phyloP scores from a whole-genome alignment of 1,140 invertebrate genomes.

The Sweltsa coloradensis region DNA sequence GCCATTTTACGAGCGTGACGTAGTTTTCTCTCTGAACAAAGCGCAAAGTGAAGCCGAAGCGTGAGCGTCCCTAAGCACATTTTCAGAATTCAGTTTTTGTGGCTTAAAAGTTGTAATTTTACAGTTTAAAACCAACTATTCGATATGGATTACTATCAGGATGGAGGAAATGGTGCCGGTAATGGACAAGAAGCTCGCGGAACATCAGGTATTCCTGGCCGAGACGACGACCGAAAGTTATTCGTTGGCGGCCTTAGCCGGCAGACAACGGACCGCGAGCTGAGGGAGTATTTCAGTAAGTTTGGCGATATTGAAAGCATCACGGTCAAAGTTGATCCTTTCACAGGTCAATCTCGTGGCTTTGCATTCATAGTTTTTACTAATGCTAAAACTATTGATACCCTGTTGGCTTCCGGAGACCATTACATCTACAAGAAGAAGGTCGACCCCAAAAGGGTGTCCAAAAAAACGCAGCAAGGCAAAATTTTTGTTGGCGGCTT shows the following conservation, averaged over 20 bases:
- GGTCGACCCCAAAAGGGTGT: slow-evolving; percentile 51
- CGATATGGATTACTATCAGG: too few species aligned
- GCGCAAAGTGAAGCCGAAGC: too few species aligned
- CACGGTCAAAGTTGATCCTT: slow-evolving; percentile 48
- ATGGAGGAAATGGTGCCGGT: too few species aligned
- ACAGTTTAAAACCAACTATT: too few species aligned
- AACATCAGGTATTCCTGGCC: slow-evolving; percentile 35
- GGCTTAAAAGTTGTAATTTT: too few species aligned
- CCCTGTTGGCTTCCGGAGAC: slow-evolving; percentile 36
- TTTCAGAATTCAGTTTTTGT: too few species aligned
- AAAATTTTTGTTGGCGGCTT: slow-evolving; percentile 58
- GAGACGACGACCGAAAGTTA: slow-evolving; percentile 37
- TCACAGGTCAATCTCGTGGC: slow-evolving; percentile 47
- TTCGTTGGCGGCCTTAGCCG: slow-evolving; percentile 36
- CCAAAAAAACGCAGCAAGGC: slow-evolving; percentile 42
- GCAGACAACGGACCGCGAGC: slow-evolving; percentile 37
- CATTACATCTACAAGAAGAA: slow-evolving; percentile 51
- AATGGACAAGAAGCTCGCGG: slow-evolving; percentile 1
- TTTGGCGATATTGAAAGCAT: slow-evolving; percentile 51
- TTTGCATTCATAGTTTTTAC: slow-evolving; percentile 60
- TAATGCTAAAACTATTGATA: slow-evolving; percentile 44
- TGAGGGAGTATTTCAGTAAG: slow-evolving; percentile 46
- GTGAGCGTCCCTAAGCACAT: too few species aligned
- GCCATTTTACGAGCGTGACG: too few species aligned
- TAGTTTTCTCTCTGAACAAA: too few species aligned